phyloP scores from a whole-genome alignment of 2,797 vertebrate genomes.

The Halcyon badia region DNA sequence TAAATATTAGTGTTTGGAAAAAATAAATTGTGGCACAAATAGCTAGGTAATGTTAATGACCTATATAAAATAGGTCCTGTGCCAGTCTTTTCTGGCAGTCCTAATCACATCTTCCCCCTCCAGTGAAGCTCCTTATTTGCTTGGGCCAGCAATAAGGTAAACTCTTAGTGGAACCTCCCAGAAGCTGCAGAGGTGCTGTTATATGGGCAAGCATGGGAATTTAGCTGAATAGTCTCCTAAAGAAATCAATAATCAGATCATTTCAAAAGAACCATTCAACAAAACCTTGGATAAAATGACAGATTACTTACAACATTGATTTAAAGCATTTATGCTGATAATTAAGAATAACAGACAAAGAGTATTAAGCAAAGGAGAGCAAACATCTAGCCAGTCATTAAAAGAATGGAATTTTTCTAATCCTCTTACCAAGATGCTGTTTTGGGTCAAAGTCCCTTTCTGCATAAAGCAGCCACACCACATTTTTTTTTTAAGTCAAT shows the following conservation, averaged over 20 bases:
- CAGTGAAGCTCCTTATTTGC: background rate
- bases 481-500: conserved; percentile 53
- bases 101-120: background rate
- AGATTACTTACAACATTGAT: conserved; percentile 52
- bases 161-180: background rate
- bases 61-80: background rate
- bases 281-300: conserved; percentile 42
- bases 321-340: conserved; percentile 60
- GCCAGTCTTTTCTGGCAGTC: background rate
- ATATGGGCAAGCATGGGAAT: background rate
- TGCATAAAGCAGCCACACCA: conserved; percentile 49
- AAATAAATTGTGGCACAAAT: background rate
- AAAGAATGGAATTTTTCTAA: conserved; percentile 76
- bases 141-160: background rate
- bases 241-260: conserved; percentile 48
- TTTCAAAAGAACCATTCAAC: conserved; percentile 34
- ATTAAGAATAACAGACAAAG: conserved; percentile 64
- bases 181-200: background rate
- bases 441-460: conserved; percentile 70
- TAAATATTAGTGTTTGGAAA: background rate
- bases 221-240: conserved; percentile 2
- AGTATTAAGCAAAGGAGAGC: conserved; percentile 54
- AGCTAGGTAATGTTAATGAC: background rate
- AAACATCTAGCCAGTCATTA: conserved; percentile 67
- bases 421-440: conserved; percentile 75